Conservation (phyloP, 2,797 vertebrate species). For the Myiotriccus ornatus region DNA sequence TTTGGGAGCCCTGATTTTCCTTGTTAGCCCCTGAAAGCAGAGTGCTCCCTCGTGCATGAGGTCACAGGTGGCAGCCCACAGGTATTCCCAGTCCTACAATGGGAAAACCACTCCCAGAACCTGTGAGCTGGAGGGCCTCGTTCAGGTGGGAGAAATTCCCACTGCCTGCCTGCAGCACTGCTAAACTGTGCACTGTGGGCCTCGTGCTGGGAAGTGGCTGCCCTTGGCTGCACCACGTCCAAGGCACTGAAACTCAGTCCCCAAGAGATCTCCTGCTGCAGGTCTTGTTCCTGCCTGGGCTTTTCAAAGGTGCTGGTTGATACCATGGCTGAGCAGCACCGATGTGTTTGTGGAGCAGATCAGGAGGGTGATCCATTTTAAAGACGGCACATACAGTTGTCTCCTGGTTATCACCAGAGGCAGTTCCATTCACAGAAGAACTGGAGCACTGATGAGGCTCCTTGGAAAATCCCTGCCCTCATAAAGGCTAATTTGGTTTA, state of each 20-base stretch:
- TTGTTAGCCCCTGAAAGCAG: background rate
- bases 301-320: background rate
- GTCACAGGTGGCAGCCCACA: background rate
- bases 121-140: background rate
- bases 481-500: background rate
- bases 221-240: background rate
- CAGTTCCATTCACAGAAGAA: background rate
- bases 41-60: background rate
- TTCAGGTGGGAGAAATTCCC: background rate
- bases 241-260: background rate
- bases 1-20: background rate
- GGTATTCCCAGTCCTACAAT: accelerated
- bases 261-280: background rate
- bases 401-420: background rate
- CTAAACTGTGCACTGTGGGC: accelerated
- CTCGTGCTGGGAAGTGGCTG: background rate
- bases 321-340: background rate
- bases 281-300: background rate
- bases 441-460: background rate
- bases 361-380: background rate
- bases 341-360: background rate
- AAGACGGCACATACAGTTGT: background rate
- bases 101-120: background rate
- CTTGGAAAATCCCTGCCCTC: background rate
- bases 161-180: background rate